Base-by-base conservation (phyloP, 2,888 invertebrate genomes). In the Noctua comes region DNA sequence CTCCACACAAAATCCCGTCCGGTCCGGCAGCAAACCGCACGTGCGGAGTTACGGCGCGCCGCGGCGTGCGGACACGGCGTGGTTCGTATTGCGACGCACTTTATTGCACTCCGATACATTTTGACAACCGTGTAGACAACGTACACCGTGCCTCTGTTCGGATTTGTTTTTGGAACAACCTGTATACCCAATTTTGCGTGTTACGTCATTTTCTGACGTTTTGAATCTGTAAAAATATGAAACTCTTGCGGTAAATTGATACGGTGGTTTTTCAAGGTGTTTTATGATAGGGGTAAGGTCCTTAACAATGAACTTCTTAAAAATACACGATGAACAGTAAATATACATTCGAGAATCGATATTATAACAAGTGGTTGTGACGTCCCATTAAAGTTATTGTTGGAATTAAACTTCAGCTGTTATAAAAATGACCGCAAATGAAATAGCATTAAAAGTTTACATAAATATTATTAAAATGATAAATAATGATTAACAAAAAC, bases 61-160 rank as follows among this genome's bases (percentile, higher is more conserved):
- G 92, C 92, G 90, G 94, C 93, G 93, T 93, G 92, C 91, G 92
- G 93, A 92, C 93, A 92, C 91, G 90, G 90, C 90, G 90, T 91
- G 90, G 86, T 87, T 86, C 92, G 93, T 93, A 92, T 91, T 93
- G 93, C 93, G 89, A 91, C 92, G 90, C 93, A 93, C 92, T 95
- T 95, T 95, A 95, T 93, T 91, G 93, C 90, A 82, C 87, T 90
- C 82, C 87, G 91, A 93, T 93, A 93, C 92, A 91, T 92, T 91
- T 91, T 93, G 93, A 93, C 94, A 93, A 91, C 90, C 91, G 89
- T 88, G 88, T 88, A 89, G 91, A 91, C 92, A 90, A 88, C 80
- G 83, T 80, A 79, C 82, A 81, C 76, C 54, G 51, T 43, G 73
- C 84, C 46, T 72, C 73, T 86, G 81, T 70, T 65, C 73, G 72